phyloP scores from a whole-genome alignment of 2,113 vertebrate genomes.

The Geococcyx californianus region DNA sequence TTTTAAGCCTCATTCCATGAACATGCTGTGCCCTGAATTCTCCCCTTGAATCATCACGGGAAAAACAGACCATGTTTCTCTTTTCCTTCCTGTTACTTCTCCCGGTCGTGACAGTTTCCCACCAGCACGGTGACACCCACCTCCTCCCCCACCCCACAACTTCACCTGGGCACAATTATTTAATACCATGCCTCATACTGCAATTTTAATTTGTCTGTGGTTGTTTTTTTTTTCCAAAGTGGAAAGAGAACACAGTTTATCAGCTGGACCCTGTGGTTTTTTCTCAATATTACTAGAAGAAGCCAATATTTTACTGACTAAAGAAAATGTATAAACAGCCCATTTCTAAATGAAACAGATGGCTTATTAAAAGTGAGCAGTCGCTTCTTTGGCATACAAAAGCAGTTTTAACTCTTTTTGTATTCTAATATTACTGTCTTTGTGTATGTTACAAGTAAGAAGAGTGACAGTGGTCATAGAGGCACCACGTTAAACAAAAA shows the following conservation, averaged over 20 bases:
- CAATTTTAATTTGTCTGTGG: neutral
- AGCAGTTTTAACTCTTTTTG: neutral
- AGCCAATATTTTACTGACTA: conserved; percentile 28
- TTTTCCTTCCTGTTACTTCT: neutral
- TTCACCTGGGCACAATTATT: neutral
- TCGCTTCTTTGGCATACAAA: conserved; percentile 40
- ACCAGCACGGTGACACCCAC: neutral
- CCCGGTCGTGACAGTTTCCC: neutral
- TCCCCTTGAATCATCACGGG: neutral
- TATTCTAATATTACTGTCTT: conserved; percentile 12
- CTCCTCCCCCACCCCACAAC: neutral
- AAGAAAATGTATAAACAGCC: conserved; percentile 52
- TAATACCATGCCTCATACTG: neutral
- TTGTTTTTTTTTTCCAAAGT: neutral
- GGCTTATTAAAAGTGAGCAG: conserved; percentile 67
- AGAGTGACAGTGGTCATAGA: neutral
- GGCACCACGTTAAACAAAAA: neutral
- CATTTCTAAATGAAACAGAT: conserved; percentile 65
- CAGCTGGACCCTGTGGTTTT: neutral
- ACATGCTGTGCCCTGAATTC: neutral
- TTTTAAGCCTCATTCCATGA: neutral
- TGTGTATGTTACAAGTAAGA: neutral
- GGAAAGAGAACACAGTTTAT: conserved; percentile 18
- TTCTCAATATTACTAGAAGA: neutral
- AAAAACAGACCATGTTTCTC: neutral